phyloP scores from a whole-genome alignment of 2,797 vertebrate genomes.

The Tamandua tetradactyla region DNA sequence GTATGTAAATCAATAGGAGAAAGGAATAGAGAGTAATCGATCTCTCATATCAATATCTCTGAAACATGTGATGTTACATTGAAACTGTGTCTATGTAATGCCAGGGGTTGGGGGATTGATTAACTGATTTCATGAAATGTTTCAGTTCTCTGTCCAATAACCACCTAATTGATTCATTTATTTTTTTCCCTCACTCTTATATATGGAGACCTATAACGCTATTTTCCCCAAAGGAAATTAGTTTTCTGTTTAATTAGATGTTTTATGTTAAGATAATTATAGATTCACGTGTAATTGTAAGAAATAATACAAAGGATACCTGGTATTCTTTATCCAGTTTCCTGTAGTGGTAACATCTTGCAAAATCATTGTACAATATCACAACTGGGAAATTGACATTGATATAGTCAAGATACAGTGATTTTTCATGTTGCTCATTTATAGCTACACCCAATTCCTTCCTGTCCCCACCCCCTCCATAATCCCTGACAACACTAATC shows the following conservation, averaged over 20 bases:
- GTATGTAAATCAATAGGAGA: neutral
- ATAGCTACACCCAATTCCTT: neutral
- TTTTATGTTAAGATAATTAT: neutral
- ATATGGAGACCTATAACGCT: neutral
- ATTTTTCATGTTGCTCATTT: neutral
- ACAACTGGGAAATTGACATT: neutral
- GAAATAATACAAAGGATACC: neutral
- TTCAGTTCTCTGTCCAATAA: neutral
- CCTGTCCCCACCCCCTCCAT: fast-evolving
- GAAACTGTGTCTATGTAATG: neutral
- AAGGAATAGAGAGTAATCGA: neutral
- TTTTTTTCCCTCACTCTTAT: neutral
- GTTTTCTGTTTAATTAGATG: neutral
- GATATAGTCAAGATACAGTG: neutral
- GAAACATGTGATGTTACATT: neutral
- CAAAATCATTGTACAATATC: neutral
- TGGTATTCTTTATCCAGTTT: neutral
- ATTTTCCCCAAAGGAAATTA: neutral
- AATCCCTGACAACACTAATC: neutral
- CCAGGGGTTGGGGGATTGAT: neutral
- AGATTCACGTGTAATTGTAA: neutral
- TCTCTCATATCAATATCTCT: neutral
- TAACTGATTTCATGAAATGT: neutral
- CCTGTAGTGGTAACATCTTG: neutral
- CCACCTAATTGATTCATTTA: neutral